Conservation (phyloP, 2,888 invertebrate genomes). For the Cantharis rustica region DNA sequence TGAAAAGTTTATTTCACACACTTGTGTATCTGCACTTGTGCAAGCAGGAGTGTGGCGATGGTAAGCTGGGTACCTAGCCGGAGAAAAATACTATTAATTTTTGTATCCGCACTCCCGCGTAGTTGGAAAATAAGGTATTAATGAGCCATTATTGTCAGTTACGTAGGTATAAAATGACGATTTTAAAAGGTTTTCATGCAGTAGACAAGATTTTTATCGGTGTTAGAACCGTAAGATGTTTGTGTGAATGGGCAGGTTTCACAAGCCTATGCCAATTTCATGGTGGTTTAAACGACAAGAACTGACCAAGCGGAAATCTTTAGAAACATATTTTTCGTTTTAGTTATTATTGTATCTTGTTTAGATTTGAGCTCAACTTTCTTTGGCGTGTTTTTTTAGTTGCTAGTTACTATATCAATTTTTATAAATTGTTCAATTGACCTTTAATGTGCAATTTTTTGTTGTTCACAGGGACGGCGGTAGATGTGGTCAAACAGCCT, state of each 20-base stretch:
- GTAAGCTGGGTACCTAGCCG: not conserved
- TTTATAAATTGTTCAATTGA: not conserved
- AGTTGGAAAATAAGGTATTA: not conserved
- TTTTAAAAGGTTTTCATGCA: not conserved
- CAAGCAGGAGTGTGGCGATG: too few species aligned
- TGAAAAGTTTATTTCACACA: too few species aligned
- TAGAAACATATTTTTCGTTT: not conserved
- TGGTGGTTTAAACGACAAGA: slow-evolving; percentile 25
- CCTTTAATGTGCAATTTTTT: slow-evolving; percentile 7
- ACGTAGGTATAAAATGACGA: not conserved
- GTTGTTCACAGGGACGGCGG: slow-evolving; percentile 51
- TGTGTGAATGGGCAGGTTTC: slow-evolving; percentile 27
- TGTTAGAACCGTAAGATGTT: slow-evolving; percentile 15
- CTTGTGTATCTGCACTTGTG: too few species aligned
- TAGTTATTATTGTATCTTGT: not conserved
- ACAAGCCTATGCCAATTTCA: slow-evolving; percentile 27
- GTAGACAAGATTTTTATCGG: slow-evolving; percentile 19
- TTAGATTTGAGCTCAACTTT: not conserved
- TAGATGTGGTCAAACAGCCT: slow-evolving; percentile 60
- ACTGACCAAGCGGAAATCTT: slow-evolving; percentile 25
- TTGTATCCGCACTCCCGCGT: not conserved
- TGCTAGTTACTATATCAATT: not conserved
- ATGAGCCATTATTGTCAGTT: not conserved
- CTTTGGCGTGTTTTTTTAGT: not conserved
- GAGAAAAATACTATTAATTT: not conserved